These are phyloP conservation scores for Orthosia incerta DNA, from an alignment of 2,888 invertebrate species.

Conservation along the genomic window DNA sequence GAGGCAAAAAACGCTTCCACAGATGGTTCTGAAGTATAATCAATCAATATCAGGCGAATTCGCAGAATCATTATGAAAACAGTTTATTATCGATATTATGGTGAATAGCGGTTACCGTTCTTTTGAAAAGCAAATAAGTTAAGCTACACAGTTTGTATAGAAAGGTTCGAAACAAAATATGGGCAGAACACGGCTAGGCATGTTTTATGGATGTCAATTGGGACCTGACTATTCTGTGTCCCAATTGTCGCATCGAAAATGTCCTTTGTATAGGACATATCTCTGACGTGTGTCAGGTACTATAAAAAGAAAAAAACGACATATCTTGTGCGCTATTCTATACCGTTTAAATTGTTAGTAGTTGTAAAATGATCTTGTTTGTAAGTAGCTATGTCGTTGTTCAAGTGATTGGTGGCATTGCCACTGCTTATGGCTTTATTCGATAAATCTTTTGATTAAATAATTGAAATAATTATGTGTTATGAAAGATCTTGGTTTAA, in stretches of 20 bases:
- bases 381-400: background rate
- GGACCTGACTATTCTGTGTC: background rate
- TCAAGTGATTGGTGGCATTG: constrained; percentile 15
- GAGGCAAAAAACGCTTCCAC: constrained; percentile 57
- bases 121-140: constrained; percentile 40
- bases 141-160: background rate
- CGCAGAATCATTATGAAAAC: constrained; percentile 68
- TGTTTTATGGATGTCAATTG: constrained; percentile 12
- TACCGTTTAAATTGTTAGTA: background rate
- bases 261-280: constrained; percentile 13
- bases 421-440: background rate
- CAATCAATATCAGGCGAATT: constrained; percentile 68
- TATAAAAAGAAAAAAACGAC: background rate
- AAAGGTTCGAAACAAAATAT: constrained; percentile 1
- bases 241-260: constrained; percentile 3
- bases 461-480: background rate
- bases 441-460: constrained; percentile 4
- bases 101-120: constrained; percentile 33
- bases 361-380: background rate
- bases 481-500: background rate
- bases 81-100: constrained; percentile 54
- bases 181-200: background rate
- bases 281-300: background rate
- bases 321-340: background rate
- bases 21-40: constrained; percentile 69